Base-by-base conservation (phyloP, 37 sponge, comb jelly and placozoan genomes). In the Bolinopsis microptera region DNA sequence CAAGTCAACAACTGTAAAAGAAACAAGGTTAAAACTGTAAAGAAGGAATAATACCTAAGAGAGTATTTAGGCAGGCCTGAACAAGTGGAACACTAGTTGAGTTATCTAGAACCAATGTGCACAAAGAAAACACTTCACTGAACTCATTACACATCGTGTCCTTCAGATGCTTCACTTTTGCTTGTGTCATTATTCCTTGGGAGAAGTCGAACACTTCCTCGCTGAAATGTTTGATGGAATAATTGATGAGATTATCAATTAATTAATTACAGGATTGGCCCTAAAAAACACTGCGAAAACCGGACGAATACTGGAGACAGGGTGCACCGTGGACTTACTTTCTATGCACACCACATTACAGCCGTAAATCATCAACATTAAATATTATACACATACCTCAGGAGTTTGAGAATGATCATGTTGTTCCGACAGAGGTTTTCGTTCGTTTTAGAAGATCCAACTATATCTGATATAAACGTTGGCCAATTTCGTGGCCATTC, bases 401-500 rank as follows among this genome's bases (percentile, higher is more conserved):
- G 96, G 24, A 97, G 94, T 93, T 97, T 99, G 35, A 99, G 83
- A 34, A 99, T 96, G 36, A 94, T 80, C 98, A 99, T 97, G 76
- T 97, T 97, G 95, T 99, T 99, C 74, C 96, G 95, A 69, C 99
- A 99, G 25, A 99, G 95, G 8, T 96, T 93, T 83, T 99, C 97
- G 68, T 95, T 95, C 2, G 97, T 96, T 75, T 95, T 96, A 86
- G 97, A 96, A 23, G 99, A 95, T 13, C 99, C 99, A 38, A 97
- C 97, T 13, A 99, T 95, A 38, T 99, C 99, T 75, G 93, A 80
- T 31, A 99, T 97, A 38, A 99, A 97, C 0, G 96, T 95, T 0
- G 99, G 97, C 99, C 99, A 99, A 69, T 99, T 94, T 61, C 95
- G 82, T 18, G 99, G 99, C 99, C 99, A 99, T 82, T 99, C 99